Base-by-base conservation (phyloP, 2,113 vertebrate species). In the Saimiri boliviensis region DNA sequence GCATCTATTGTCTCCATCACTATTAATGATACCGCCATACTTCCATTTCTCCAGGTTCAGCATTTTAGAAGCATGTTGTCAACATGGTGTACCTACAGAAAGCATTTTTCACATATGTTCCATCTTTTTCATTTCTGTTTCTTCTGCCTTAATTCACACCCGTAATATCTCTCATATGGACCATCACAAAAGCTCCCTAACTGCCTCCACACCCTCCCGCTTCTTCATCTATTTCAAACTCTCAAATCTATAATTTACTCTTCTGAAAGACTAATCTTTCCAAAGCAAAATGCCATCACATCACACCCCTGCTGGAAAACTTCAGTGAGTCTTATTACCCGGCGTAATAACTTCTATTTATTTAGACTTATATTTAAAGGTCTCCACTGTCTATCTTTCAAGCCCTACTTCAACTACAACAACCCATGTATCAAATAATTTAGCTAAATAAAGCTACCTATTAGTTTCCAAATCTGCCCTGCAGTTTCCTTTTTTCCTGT, bases 201-300 rank as follows among this genome's bases (percentile, higher is more conserved):
- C 19, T 81, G 13, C 17, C 52, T 80, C 37, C 16, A 96, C 19
- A 77, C 14, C 47, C 23, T 25, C 23, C 1, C n/a, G 7, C 32
- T n/a, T 58, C 54, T 66, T 85, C 25, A 63, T 84, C 47, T 83
- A 56, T 52, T 60, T 94, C 81, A 71, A 94, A 76, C 16, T 54
- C 25, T 86, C 49, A 91, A 91, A 91, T 91, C 9, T 4, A 86
- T 63, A 88, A 94, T 76, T 97, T 52, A 89, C 42, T 32, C n/a
- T 89, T 95, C 32, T 86, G n/a, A 56, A 89, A 91, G 25, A 71
- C 89, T 91, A 70, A 96, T 71, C 37, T 84, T 80, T 9, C 7
- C 58, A 94, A 94, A 93, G 49, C 10, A 96, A 94, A 89, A 60
- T 86, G 23, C 13, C 27, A 42, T 47, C 35, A 88, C 23, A 63